These are phyloP conservation scores for Pluvialis apricaria DNA, from an alignment of 2,113 vertebrate species.

Conservation along the genomic window DNA sequence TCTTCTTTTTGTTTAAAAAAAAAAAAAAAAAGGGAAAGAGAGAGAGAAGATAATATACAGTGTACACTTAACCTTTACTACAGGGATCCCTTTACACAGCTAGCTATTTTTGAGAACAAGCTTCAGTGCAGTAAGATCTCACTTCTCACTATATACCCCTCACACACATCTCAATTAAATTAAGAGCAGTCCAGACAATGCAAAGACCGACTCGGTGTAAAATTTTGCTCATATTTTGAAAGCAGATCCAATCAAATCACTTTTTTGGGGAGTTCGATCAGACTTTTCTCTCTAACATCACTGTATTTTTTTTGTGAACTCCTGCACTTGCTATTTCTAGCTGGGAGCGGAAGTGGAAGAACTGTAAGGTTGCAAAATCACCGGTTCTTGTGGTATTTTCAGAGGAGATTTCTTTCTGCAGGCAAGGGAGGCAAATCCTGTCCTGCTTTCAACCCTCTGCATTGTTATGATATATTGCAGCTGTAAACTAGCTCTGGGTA, in stretches of 20 bases:
- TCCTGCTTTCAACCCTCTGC: background rate
- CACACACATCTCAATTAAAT: constrained; percentile 16
- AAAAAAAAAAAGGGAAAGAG: background rate
- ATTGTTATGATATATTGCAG: constrained; percentile 14
- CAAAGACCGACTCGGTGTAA: background rate
- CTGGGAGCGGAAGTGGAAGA: background rate
- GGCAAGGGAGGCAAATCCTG: background rate
- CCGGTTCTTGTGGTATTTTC: background rate
- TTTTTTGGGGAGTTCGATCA: background rate
- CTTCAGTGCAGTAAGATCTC: constrained; percentile 18
- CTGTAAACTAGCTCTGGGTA: background rate
- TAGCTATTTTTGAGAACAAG: constrained; percentile 34
- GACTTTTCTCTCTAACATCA: background rate
- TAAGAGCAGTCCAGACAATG: background rate
- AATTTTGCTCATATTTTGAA: background rate
- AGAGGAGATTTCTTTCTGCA: background rate
- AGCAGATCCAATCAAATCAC: background rate
- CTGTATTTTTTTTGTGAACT: background rate
- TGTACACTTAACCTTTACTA: constrained; percentile 60
- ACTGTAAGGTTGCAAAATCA: background rate
- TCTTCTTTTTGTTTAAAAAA: background rate
- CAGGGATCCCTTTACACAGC: constrained; percentile 33
- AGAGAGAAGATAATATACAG: constrained; percentile 14
- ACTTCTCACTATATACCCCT: background rate
- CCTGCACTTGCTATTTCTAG: background rate